Conservation (phyloP, 2,888 invertebrate genomes). For the Psococerastis gibbosa region DNA sequence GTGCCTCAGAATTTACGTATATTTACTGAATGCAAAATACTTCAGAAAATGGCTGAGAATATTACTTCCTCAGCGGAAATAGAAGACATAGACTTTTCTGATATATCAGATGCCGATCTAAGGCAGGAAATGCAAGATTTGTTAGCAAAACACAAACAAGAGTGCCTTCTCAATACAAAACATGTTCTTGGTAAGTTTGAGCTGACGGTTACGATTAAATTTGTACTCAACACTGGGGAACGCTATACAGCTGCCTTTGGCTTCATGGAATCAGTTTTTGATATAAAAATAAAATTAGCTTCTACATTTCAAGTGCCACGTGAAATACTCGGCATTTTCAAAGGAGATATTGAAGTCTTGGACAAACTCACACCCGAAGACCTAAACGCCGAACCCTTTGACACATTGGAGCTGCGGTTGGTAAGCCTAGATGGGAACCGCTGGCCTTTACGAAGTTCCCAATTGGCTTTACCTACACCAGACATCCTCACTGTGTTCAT, state of each 20-base stretch:
- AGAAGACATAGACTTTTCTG: neutral
- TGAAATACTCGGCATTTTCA: neutral
- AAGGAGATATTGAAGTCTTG: neutral
- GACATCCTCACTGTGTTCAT: slow-evolving; percentile 1
- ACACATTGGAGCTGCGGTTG: neutral
- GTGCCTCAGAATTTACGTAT: too few relatives aligned
- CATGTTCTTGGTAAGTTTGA: neutral
- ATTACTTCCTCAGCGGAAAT: too few relatives aligned
- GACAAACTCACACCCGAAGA: neutral
- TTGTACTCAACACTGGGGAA: slow-evolving; percentile 2
- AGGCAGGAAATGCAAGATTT: neutral
- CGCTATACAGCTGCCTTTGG: neutral
- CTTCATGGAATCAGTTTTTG: neutral
- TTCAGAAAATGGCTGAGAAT: too few relatives aligned
- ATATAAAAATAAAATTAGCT: neutral
- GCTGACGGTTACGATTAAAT: slow-evolving; percentile 6
- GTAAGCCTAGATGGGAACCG: neutral
- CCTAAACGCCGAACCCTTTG: neutral
- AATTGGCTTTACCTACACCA: neutral
- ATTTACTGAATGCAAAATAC: too few relatives aligned
- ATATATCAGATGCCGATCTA: neutral
- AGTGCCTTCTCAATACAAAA: neutral
- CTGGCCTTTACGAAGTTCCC: neutral
- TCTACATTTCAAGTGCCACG: neutral
- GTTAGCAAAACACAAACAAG: neutral